A percentile compares a stretch with the other conserved stretches of the same genome.
These are phyloP conservation scores for Chouioia cunea DNA, from an alignment of 2,888 invertebrate genomes.

Conservation along the genomic window DNA sequence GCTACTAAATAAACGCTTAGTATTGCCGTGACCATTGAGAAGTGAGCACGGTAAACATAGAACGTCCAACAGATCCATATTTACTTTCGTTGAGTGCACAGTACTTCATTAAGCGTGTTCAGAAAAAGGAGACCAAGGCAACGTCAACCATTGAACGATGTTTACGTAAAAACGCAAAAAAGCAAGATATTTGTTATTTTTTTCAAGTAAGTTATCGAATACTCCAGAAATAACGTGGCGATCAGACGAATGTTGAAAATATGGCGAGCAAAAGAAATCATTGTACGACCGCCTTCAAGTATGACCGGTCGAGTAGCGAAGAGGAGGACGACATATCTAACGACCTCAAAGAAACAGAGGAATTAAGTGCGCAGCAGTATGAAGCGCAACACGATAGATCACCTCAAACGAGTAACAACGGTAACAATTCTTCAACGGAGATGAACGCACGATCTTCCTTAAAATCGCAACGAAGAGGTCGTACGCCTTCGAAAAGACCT, in stretches of 20 bases:
- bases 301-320: slow-evolving; percentile 25
- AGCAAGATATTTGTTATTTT: too few relatives aligned
- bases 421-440: slow-evolving; percentile 23
- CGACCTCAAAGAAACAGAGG: not conserved
- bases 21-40: too few relatives aligned
- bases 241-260: not conserved
- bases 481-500: slow-evolving; percentile 62
- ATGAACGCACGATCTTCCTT: too few relatives aligned
- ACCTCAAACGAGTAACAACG: slow-evolving; percentile 2
- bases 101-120: too few relatives aligned
- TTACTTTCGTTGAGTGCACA: too few relatives aligned
- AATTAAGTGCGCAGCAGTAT: not conserved
- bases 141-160: too few relatives aligned
- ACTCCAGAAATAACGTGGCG: not conserved
- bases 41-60: too few relatives aligned
- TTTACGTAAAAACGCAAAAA: too few relatives aligned
- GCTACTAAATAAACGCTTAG: too few relatives aligned
- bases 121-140: too few relatives aligned
- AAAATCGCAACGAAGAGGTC: slow-evolving; percentile 21
- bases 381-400: slow-evolving; percentile 8
- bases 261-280: slow-evolving; percentile 36
- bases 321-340: slow-evolving; percentile 31
- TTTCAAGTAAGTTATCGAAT: too few relatives aligned
- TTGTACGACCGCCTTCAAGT: slow-evolving; percentile 19
- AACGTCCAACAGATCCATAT: too few relatives aligned